Evolutionary conservation across 2,113 vertebrate genomes (phyloP), one percentile per base, ranked within the genome.

Genomic region (Fukomys damarensis): DNA sequence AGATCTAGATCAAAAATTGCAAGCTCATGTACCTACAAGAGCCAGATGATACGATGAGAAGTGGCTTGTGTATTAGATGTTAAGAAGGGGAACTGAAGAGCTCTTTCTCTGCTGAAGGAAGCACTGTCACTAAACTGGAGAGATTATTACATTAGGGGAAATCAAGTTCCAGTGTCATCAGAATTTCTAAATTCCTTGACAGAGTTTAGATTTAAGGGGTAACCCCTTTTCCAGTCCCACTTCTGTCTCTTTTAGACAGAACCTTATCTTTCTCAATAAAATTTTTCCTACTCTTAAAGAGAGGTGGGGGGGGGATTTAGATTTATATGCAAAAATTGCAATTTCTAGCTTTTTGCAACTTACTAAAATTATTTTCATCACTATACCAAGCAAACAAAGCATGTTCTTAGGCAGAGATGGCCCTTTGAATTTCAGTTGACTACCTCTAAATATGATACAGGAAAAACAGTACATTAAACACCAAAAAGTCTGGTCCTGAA

Each of bases 261-360:
- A 49, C 5, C 46, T 49, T 49, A 9, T 49, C 9, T 49, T 9
- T 49, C 46, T 49, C 46, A 49, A 9, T 49, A 49, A 49, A 49
- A 49, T 49, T 49, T 49, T 49, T 9, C 46, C 46, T 9, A 49
- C 46, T 49, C 46, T 6, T 5, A 49, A 9, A 49, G 46, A 49
- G 4, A 89, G 95, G n/a, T n/a, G n/a, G n/a, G n/a, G n/a, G n/a
- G n/a, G 70, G 3, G 82, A 93, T 86, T 93, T 93, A 89, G 32
- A 56, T 83, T 91, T 89, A 28, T 91, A 9, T 85, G 56, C 12
- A 91, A 12, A 65, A 92, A 61, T 61, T 49, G 91, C 54, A 63
- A 22, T 46, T 83, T 91, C 68, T 94, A 86, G 61, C 16, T 74
- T 16, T 87, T 90, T 87, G 68, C 63, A 86, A 66, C 68, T 82